Evolutionary conservation across 2,888 invertebrate genomes (phyloP), one percentile per base, ranked within the genome.

Genomic region (Dinocampus coccinellae): DNA sequence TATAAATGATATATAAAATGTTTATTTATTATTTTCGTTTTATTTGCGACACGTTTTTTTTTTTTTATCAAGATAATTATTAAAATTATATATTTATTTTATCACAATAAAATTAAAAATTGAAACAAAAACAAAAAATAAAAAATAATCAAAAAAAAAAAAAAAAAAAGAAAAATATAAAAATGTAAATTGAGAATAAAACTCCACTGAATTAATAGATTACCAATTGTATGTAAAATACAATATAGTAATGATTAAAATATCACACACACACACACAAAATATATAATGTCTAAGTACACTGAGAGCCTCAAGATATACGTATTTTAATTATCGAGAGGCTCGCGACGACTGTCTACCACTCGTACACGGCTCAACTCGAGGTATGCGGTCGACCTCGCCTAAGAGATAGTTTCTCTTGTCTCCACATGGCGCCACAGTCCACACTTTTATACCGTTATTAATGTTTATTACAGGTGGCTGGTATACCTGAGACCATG

Each of bases 301-400:
- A 42, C 53, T 47, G 66, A 75, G 73, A 75, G 70, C 68, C 70
- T 61, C 66, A 66, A 72, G 69, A 73, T 69, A 76, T 72, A 53
- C 71, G 65, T 72, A 76, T 75, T 75, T 75, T 73, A 75, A 74
- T 76, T 72, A 65, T 76, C 72, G 76, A 75, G 73, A 74, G 76
- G 74, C 79, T 77, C 73, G 73, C 71, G 75, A 72, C 75, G 76
- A 76, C 75, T 78, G 75, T 78, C 78, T 80, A 81, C 82, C 82
- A 84, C 79, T 80, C 76, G 82, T 79, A 84, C 83, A 85, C 84
- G 83, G 73, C 83, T 85, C 83, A 79, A 79, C 78, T 80, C 81
- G 81, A 83, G 85, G 87, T 86, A 87, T 87, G 87, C 86, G 84
- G 82, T 77, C 85, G 87, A 87, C 87, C 87, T 87, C 87, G 86